Evolutionary conservation across 2,888 invertebrate genomes (phyloP).

Genomic region (Agrochola lychnidis): DNA sequence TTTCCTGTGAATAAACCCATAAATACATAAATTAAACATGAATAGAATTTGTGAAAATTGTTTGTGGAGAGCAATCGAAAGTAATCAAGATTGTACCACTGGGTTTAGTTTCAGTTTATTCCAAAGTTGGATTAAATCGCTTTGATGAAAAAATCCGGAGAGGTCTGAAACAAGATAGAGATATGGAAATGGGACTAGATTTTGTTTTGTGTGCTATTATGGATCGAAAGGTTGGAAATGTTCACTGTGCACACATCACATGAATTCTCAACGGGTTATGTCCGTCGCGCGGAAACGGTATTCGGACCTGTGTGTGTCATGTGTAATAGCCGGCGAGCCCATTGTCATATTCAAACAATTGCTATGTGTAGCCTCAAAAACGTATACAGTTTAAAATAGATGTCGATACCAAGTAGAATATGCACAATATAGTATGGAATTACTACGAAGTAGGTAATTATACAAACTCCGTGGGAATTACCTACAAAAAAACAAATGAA

Average conservation of each 20-base stretch:
- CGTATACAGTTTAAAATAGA: neutral
- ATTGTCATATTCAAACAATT: constrained; percentile 16
- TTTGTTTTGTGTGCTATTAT: constrained; percentile 20
- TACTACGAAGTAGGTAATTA: neutral
- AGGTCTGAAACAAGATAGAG: constrained; percentile 11
- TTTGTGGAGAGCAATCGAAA: constrained; percentile 27
- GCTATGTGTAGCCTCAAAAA: neutral
- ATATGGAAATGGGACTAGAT: constrained; percentile 9
- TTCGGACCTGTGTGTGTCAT: neutral
- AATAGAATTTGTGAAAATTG: constrained; percentile 18
- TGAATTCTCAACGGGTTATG: constrained; percentile 12
- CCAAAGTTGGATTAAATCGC: constrained; percentile 48
- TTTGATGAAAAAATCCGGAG: constrained; percentile 38
- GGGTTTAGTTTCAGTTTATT: constrained; percentile 48
- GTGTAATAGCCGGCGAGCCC: neutral
- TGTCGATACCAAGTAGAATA: neutral
- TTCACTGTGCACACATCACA: constrained; percentile 26
- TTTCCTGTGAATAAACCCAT: constrained; percentile 20
- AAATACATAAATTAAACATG: constrained; percentile 30
- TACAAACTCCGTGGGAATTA: neutral
- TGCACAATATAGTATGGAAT: neutral
- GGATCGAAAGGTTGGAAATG: constrained; percentile 5
- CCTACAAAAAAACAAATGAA: neutral
- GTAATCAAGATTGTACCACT: constrained; percentile 42
- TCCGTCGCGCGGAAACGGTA: neutral